Evolutionary conservation across 2,888 invertebrate species (phyloP).

Genomic region (Melipona bicolor): DNA sequence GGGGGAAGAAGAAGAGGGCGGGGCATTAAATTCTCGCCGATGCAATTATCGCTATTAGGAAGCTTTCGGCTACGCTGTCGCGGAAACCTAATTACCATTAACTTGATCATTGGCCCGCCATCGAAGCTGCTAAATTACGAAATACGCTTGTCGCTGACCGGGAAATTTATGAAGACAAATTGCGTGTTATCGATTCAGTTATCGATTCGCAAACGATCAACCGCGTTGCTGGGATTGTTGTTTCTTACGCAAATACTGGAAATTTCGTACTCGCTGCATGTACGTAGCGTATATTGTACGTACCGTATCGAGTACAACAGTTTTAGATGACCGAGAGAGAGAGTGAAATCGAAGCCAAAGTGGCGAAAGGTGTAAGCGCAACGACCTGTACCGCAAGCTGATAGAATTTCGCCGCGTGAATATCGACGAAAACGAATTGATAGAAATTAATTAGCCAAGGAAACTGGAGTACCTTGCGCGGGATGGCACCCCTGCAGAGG

Average conservation of each 20-base stretch:
- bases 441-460: neutral
- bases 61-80: neutral
- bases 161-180: slow-evolving; percentile 4
- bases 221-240: no score
- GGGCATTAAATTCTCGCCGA: slow-evolving; percentile 1
- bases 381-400: neutral
- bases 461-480: neutral
- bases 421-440: neutral
- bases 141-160: neutral
- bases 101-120: slow-evolving; percentile 3
- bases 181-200: neutral
- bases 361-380: neutral
- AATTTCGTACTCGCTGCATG: neutral
- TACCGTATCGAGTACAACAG: no score
- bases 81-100: neutral
- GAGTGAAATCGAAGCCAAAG: neutral
- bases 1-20: no score
- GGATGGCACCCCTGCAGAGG: neutral
- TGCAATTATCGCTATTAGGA: neutral
- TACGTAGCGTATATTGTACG: no score
- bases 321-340: neutral
- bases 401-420: neutral
- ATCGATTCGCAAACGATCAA: slow-evolving; percentile 4
- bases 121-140: neutral
- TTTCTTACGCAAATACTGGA: neutral